Percentiles rank a stretch among this genome's conserved stretches.
phyloP scores from a whole-genome alignment of 2,888 invertebrate species.

The Neuroscelio doddi region DNA sequence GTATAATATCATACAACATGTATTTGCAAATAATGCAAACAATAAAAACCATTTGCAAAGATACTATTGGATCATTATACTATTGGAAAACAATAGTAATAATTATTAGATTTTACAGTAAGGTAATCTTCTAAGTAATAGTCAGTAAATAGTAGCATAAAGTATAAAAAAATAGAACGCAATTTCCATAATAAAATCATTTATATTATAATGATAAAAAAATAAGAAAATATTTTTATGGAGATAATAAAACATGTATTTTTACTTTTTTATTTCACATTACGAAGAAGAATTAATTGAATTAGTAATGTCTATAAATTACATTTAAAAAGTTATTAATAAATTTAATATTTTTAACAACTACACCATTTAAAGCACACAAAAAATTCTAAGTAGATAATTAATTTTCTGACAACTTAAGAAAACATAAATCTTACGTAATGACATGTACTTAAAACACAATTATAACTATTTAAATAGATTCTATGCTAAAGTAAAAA shows the following conservation, averaged over 20 bases:
- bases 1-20: too few species aligned
- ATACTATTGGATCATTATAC: conserved; percentile 21
- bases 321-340: too few species aligned
- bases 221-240: conserved; percentile 13
- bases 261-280: too few species aligned
- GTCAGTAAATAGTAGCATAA: conserved; percentile 28
- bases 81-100: conserved; percentile 29
- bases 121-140: conserved; percentile 33
- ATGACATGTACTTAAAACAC: neutral
- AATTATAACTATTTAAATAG: neutral
- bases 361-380: too few species aligned
- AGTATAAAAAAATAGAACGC: conserved; percentile 25
- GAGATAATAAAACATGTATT: too few species aligned
- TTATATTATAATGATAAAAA: conserved; percentile 26
- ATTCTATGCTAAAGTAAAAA: neutral
- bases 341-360: too few species aligned
- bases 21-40: conserved; percentile 10
- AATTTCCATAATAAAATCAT: conserved; percentile 27
- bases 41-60: conserved; percentile 17
- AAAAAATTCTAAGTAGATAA: too few species aligned
- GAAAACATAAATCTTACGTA: too few species aligned
- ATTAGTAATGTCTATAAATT: too few species aligned
- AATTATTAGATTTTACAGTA: conserved; percentile 22
- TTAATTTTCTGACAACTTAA: too few species aligned
- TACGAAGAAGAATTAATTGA: too few species aligned